phyloP scores from a whole-genome alignment of 2,113 vertebrate species.

The Setophaga coronata region DNA sequence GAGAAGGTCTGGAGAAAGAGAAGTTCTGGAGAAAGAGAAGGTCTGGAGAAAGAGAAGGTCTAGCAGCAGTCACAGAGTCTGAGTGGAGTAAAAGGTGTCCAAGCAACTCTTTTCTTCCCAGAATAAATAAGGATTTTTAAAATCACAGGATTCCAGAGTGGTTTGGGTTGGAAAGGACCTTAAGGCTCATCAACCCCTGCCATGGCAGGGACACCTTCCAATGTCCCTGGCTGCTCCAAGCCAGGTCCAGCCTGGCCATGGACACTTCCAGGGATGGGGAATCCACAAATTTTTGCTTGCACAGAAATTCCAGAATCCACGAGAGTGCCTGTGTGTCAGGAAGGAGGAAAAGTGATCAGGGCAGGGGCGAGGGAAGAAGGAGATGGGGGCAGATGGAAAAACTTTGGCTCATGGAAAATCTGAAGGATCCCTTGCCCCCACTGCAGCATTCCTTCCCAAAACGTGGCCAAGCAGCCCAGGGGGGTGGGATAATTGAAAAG shows the following conservation, averaged over 20 bases:
- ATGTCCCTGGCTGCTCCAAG: background rate
- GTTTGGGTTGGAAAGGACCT: background rate
- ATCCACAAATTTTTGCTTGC: background rate
- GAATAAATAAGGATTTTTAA: background rate
- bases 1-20: background rate
- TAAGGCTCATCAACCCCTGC: background rate
- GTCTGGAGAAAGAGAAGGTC: too few relatives aligned
- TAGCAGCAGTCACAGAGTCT: background rate
- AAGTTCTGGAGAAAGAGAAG: too few relatives aligned
- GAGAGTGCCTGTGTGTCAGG: too few relatives aligned
- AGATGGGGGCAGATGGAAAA: background rate
- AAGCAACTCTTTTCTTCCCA: background rate
- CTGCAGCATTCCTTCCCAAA: background rate
- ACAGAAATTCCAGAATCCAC: background rate
- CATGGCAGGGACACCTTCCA: background rate
- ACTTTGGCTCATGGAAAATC: background rate
- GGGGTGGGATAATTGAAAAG: background rate
- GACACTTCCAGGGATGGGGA: background rate
- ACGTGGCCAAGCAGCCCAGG: background rate
- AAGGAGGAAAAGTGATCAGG: background rate
- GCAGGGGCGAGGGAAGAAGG: background rate
- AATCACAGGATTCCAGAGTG: background rate
- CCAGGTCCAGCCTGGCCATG: fast-evolving
- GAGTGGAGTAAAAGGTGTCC: background rate
- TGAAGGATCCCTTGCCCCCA: background rate